Base-by-base conservation (phyloP, 2,797 vertebrate genomes). In the Oryzias dopingdopingensis region DNA sequence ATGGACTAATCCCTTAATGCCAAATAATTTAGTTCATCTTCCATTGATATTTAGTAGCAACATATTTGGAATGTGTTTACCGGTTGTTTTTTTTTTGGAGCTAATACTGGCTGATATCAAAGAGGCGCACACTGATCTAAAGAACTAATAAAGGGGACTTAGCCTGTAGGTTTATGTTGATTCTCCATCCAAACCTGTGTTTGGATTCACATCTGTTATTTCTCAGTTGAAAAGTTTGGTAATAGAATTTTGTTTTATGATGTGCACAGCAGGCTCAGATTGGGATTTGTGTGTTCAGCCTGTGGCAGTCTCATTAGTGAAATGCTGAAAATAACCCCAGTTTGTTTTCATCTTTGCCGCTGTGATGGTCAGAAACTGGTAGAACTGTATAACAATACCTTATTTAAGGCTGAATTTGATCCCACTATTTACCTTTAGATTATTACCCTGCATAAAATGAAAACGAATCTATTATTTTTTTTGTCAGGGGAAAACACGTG, bases 1-100 rank as follows among this genome's bases (percentile, higher is more conserved):
- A 46, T 58, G 70, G 29, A 52, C 59, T 73, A 84, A 80, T 82
- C 74, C 76, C 58, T 59, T 60, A 67, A 70, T 62, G 57, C 72
- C 12, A 70, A 17, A 18, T 40, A 58, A 73, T 72, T 52, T 12
- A 84, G 86, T 82, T 64, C 72, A 22, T 56, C 62, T 45, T 75
- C 45, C 52, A 54, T 29, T 69, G 63, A 70, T 63, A 60, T 75
- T 76, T 73, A 83, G 67, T 37, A 75, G 49, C 46, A 56, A 52
- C 52, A 56, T n/a, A 24, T 23, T 40, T 45, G 46, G 42, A 42
- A 47, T 65, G 63, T 60, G 56, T 55, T 42, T 32, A 45, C 51
- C 23, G 58, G 26, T 17, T 20, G 13, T 22, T 37, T 43, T 18
- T 43, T 18, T 18, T 15, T 48, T 56, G 43, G 49, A 18, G 49